A percentile compares a stretch with the other conserved stretches of the same genome.
Conservation (phyloP, 2,113 vertebrate species). For the Rhizomys pruinosus region DNA sequence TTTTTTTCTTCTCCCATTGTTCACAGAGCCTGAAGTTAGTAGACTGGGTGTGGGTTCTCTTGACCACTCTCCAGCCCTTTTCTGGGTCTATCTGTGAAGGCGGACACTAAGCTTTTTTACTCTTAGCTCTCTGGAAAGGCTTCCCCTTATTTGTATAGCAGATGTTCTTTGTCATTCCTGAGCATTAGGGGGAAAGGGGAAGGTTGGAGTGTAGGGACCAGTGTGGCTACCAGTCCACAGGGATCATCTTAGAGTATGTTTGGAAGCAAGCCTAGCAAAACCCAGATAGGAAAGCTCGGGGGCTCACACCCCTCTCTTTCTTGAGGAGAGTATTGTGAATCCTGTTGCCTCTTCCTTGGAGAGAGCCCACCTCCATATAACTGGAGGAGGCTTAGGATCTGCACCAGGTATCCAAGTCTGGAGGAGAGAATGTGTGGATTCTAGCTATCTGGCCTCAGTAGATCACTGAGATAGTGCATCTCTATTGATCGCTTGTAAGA, state of each 20-base stretch:
- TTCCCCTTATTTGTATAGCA: neutral
- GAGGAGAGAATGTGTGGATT: neutral
- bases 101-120: neutral
- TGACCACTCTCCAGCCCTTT: neutral
- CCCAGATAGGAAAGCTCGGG: neutral
- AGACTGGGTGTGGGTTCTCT: neutral
- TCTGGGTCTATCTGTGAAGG: neutral
- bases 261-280: neutral
- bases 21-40: neutral
- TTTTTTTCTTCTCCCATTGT: neutral
- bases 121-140: neutral
- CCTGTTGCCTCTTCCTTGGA: neutral
- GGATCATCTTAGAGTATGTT: neutral
- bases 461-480: neutral
- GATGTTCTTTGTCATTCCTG: neutral
- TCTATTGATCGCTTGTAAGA: no score
- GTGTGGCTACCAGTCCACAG: neutral
- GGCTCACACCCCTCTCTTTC: fast-evolving
- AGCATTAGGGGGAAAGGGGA: no score
- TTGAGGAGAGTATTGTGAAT: neutral
- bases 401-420: neutral
- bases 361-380: neutral
- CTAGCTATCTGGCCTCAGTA: neutral
- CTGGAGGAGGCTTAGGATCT: no score
- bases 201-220: neutral